Conservation (phyloP, 1,140 invertebrate species). For the Drosophila saltans region DNA sequence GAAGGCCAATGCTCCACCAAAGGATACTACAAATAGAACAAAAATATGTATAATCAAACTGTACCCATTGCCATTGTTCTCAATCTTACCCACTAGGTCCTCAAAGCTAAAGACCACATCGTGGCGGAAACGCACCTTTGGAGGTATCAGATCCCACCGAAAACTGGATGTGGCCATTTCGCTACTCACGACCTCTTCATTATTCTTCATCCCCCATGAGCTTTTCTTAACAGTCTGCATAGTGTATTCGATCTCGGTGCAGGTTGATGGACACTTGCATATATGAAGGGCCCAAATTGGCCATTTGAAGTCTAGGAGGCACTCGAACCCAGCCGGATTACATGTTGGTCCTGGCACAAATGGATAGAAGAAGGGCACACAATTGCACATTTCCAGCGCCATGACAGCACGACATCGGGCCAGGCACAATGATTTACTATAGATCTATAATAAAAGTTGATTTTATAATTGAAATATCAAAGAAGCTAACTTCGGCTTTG, state of each 20-base stretch:
- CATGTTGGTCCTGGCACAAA: slow-evolving; percentile 74
- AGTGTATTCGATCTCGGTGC: slow-evolving; percentile 78
- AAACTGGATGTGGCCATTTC: slow-evolving; percentile 77
- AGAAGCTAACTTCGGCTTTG: too few species aligned
- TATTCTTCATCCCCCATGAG: slow-evolving; percentile 71
- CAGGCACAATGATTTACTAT: slow-evolving; percentile 76
- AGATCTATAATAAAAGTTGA: slow-evolving; percentile 50
- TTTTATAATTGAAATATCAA: too few species aligned
- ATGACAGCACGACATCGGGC: slow-evolving; percentile 76
- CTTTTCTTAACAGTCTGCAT: slow-evolving; percentile 78
- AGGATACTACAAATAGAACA: slow-evolving; percentile 54
- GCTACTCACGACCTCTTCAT: slow-evolving; percentile 50
- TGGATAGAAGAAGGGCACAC: slow-evolving; percentile 79
- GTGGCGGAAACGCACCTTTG: slow-evolving; percentile 78
- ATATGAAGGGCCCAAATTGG: slow-evolving; percentile 81
- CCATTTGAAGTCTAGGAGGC: slow-evolving; percentile 79
- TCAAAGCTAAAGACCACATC: slow-evolving; percentile 83
- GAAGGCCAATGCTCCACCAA: slow-evolving; percentile 66
- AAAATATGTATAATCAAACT: neutral
- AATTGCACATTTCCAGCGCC: slow-evolving; percentile 82
- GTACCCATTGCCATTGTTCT: neutral
- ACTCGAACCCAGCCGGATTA: slow-evolving; percentile 78
- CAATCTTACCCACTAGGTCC: slow-evolving; percentile 70
- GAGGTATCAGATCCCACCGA: slow-evolving; percentile 79
- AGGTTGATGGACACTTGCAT: slow-evolving; percentile 79